phyloP scores from a whole-genome alignment of 2,888 invertebrate species.

The Spodoptera littoralis region DNA sequence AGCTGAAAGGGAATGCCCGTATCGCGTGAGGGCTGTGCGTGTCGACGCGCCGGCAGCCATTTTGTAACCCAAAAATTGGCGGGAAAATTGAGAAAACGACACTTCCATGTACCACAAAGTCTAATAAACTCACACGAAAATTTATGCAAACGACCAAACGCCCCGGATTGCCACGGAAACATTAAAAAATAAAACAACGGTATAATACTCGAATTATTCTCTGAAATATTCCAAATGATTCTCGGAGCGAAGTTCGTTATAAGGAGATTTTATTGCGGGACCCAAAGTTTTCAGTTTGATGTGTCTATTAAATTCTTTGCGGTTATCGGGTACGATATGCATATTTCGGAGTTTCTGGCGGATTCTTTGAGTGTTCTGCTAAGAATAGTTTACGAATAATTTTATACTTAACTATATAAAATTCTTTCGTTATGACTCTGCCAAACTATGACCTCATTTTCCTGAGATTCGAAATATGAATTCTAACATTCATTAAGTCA shows the following conservation, averaged over 20 bases:
- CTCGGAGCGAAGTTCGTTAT: slow-evolving; percentile 63
- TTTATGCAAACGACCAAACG: slow-evolving; percentile 75
- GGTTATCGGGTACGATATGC: slow-evolving; percentile 61
- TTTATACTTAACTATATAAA: slow-evolving; percentile 52
- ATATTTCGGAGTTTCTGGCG: slow-evolving; percentile 57
- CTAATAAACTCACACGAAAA: slow-evolving; percentile 68
- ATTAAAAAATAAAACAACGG: slow-evolving; percentile 75
- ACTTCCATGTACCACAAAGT: slow-evolving; percentile 70
- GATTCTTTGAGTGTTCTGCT: slow-evolving; percentile 62
- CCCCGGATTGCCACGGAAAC: slow-evolving; percentile 62
- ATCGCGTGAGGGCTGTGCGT: slow-evolving; percentile 74
- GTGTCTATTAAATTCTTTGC: slow-evolving; percentile 78
- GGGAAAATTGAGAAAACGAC: slow-evolving; percentile 85
- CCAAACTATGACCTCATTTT: slow-evolving; percentile 36
- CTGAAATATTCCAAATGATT: slow-evolving; percentile 60
- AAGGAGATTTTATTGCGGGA: slow-evolving; percentile 69
- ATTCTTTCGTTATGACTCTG: slow-evolving; percentile 51
- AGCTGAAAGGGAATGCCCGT: slow-evolving; percentile 59
- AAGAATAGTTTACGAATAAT: slow-evolving; percentile 63
- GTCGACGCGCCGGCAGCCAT: slow-evolving; percentile 74
- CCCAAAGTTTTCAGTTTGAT: slow-evolving; percentile 72
- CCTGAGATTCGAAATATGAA: slow-evolving; percentile 1
- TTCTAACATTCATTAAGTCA: no score
- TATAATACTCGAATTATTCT: slow-evolving; percentile 49
- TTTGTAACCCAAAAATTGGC: slow-evolving; percentile 83